These are phyloP conservation scores for Polietes domitor DNA, from an alignment of 2,888 invertebrate species.

Conservation along the genomic window DNA sequence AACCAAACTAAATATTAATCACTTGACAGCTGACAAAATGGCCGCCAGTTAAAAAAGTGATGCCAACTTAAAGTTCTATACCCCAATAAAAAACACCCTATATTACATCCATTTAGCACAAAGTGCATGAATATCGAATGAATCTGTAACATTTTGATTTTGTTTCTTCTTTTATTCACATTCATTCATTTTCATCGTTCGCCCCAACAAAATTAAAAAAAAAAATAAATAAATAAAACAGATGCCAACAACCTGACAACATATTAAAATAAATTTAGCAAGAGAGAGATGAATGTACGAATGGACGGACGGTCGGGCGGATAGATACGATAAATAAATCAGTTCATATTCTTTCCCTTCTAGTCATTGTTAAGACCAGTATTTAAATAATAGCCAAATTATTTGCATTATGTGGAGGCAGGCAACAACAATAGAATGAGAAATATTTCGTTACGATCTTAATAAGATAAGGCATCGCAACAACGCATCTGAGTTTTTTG, in stretches of 20 bases:
- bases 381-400: not conserved
- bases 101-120: too few relatives aligned
- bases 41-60: too few relatives aligned
- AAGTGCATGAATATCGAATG: not conserved
- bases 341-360: not conserved
- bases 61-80: too few relatives aligned
- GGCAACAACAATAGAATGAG: too few relatives aligned
- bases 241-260: slow-evolving; percentile 52
- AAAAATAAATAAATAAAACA: slow-evolving; percentile 3
- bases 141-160: not conserved
- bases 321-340: not conserved
- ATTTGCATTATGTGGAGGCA: too few relatives aligned
- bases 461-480: not conserved
- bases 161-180: not conserved
- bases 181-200: too few relatives aligned
- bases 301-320: too few relatives aligned
- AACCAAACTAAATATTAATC: too few relatives aligned
- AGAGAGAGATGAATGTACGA: slow-evolving; percentile 16
- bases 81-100: not conserved
- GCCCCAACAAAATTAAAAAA: not conserved
- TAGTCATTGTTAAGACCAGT: not conserved
- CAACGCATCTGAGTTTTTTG: too few relatives aligned
- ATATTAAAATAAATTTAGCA: slow-evolving; percentile 41
- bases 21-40: too few relatives aligned
- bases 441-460: not conserved